Evolutionary conservation across 2,113 vertebrate genomes (phyloP).

Genomic region (Serilophus lunatus): DNA sequence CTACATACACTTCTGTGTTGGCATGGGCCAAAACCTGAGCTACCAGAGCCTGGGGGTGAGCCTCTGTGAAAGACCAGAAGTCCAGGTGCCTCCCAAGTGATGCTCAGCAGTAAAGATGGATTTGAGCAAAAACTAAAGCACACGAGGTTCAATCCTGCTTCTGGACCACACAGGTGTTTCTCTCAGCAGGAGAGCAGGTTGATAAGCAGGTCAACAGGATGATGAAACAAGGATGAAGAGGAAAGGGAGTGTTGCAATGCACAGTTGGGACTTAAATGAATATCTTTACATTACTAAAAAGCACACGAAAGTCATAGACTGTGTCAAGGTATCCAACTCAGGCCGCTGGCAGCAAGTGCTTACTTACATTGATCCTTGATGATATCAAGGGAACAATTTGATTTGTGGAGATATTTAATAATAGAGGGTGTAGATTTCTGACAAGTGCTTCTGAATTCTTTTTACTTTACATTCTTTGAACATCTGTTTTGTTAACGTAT

Average conservation of each 20-base stretch:
- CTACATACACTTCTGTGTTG: neutral
- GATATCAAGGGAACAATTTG: neutral
- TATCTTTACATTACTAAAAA: neutral
- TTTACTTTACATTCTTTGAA: neutral
- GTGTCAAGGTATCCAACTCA: neutral
- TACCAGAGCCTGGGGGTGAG: neutral
- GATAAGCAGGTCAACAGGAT: neutral
- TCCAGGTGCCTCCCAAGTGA: neutral
- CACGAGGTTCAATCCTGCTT: neutral
- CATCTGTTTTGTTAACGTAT: neutral
- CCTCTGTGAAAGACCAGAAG: neutral
- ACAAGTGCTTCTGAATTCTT: neutral
- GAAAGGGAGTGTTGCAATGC: neutral
- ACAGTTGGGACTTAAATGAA: accelerated
- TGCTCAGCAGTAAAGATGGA: neutral
- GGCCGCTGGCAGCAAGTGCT: neutral
- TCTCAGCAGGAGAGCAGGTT: neutral
- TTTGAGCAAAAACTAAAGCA: neutral
- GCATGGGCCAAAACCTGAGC: accelerated
- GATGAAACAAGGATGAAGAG: neutral
- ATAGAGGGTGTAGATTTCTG: neutral
- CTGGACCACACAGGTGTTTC: neutral
- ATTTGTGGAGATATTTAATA: neutral
- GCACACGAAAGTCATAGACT: neutral
- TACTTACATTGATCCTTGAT: neutral